Conservation (phyloP, 1,140 invertebrate species). For the Diuraphis noxia region DNA sequence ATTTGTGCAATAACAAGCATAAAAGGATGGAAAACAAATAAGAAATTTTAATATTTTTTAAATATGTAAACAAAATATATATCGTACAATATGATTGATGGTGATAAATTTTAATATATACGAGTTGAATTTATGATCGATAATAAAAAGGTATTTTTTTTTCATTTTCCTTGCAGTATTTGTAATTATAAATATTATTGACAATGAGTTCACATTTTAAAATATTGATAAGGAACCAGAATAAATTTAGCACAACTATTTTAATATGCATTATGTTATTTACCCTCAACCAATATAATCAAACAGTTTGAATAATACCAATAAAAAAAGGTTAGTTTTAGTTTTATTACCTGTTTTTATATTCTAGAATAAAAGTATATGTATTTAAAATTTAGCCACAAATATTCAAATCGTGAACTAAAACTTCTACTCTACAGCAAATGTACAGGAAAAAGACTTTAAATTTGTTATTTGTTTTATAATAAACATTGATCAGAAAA, state of each 20-base stretch:
- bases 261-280: slow-evolving; percentile 11
- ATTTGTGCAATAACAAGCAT: neutral
- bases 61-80: neutral
- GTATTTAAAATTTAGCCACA: neutral
- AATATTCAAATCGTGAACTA: neutral
- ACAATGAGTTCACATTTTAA: neutral
- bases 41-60: too few species aligned
- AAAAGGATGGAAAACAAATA: neutral
- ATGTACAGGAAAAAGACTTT: neutral
- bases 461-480: slow-evolving; percentile 15
- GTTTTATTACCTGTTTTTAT: neutral
- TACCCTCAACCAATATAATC: slow-evolving; percentile 1
- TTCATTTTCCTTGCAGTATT: neutral
- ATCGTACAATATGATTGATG: neutral
- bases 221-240: neutral
- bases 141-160: neutral
- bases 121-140: neutral
- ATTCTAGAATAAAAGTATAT: neutral
- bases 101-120: neutral
- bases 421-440: neutral
- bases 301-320: neutral
- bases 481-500: neutral
- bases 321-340: neutral
- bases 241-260: neutral
- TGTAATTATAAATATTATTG: neutral